Evolutionary conservation across 2,113 vertebrate genomes (phyloP).

Genomic region (Pithys albifrons): DNA sequence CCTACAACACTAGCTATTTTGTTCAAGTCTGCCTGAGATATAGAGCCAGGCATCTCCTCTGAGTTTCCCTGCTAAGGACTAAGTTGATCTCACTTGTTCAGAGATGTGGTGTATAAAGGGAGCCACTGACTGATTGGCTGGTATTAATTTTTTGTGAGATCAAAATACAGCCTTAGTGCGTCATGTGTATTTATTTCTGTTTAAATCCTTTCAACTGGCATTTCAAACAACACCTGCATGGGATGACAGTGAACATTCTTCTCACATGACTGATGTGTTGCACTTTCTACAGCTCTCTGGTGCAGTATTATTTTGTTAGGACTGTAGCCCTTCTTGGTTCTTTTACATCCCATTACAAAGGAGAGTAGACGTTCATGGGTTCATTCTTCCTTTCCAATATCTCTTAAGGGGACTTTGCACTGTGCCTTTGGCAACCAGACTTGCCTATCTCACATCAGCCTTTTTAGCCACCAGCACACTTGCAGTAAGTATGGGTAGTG

Average conservation of each 20-base stretch:
- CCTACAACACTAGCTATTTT: not conserved
- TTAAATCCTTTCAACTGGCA: not conserved
- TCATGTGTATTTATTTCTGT: not conserved
- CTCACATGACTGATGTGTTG: not conserved
- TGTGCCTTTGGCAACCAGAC: no score
- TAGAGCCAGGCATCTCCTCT: not conserved
- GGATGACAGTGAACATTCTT: not conserved
- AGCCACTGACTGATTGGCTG: not conserved
- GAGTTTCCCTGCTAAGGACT: not conserved
- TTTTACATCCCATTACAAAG: not conserved
- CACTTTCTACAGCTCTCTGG: not conserved
- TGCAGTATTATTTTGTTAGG: not conserved
- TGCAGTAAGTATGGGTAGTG: no score
- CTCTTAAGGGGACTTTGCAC: no score
- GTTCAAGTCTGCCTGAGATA: not conserved
- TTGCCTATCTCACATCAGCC: no score
- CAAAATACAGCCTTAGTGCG: fast-evolving
- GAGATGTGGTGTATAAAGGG: not conserved
- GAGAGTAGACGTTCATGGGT: not conserved
- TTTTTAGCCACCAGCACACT: no score
- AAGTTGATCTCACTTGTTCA: not conserved
- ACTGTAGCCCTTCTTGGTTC: not conserved
- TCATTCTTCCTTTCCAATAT: no score
- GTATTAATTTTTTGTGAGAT: not conserved
- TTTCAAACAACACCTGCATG: not conserved